A percentile compares a stretch with the other conserved stretches of the same genome.
Conservation (phyloP, 2,797 vertebrate genomes). For the Halcyon smyrnensis region DNA sequence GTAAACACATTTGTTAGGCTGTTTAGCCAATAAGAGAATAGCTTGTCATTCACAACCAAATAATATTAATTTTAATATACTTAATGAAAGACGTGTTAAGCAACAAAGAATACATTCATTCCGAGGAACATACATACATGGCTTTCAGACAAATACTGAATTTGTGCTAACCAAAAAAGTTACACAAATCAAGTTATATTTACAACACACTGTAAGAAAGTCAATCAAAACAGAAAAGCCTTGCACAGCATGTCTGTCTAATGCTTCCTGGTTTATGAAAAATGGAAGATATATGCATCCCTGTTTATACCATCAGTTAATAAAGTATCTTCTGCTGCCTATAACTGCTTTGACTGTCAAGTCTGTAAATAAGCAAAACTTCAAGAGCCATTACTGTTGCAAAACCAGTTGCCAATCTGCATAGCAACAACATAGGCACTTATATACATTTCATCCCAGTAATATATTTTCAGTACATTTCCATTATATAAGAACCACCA, state of each 20-base stretch:
- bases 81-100: not conserved
- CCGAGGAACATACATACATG: slow-evolving; percentile 30
- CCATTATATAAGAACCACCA: not conserved
- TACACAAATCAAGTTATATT: slow-evolving; percentile 42
- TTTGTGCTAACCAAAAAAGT: slow-evolving; percentile 27
- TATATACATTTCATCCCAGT: not conserved
- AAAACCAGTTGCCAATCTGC: not conserved
- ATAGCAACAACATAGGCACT: not conserved
- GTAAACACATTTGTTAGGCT: not conserved
- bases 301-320: not conserved
- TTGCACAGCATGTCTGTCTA: not conserved
- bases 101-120: slow-evolving; percentile 41
- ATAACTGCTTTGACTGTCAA: not conserved
- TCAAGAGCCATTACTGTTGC: not conserved
- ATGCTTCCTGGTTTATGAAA: not conserved
- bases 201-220: not conserved
- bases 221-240: not conserved
- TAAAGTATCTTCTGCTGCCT: not conserved
- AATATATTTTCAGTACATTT: not conserved
- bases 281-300: not conserved
- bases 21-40: not conserved
- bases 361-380: not conserved
- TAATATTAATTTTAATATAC: not conserved
- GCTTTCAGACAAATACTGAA: slow-evolving; percentile 42
- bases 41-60: not conserved